Evolutionary conservation across 2,888 invertebrate genomes (phyloP), one percentile per base, ranked within the genome.

Genomic region (Rhodophaea formosa): DNA sequence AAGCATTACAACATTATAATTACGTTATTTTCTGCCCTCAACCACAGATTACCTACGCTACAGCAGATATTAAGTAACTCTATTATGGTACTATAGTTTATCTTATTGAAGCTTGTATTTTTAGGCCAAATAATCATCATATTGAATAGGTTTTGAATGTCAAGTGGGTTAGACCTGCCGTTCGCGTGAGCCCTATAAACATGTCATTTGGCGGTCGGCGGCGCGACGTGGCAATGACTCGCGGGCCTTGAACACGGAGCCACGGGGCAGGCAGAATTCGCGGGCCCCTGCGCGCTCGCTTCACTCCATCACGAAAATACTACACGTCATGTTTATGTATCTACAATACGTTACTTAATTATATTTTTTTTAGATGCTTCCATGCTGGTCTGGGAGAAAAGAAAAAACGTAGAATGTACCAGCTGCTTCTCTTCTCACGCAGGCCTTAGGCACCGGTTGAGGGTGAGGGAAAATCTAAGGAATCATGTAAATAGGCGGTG

Each of bases 151-250:
- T 17, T 46, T 23, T 23, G 17, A 23, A 46, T 46, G 23, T 46
- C 46, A 23, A 46, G 23, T 46, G 17, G 14, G 59, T 47, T 57
- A 45, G 53, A 43, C 12, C 42, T 42, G 16, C 17, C 23, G 17
- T 29, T 29, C 29, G 49, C 49, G 32, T 32, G 42, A 57, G 49
- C 55, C 57, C 57, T 55, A 52, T 53, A 53, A 53, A 59, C 53
- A 43, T 58, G 58, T 60, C 59, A 55, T 59, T 59, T 59, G 49
- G 56, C 49, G 49, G 32, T 32, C 30, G 23, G 54, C 47, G 39
- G 23, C 56, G 52, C 70, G 69, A 66, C 81, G 81, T 82, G 86
- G 75, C 87, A 85, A 79, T 86, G 87, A 86, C 87, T 84, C 75
- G 79, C 70, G 74, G 81, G 80, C 86, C 86, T 87, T 86, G 86